phyloP scores from a whole-genome alignment of 2,797 vertebrate species.

The Brachyalestes nurse region DNA sequence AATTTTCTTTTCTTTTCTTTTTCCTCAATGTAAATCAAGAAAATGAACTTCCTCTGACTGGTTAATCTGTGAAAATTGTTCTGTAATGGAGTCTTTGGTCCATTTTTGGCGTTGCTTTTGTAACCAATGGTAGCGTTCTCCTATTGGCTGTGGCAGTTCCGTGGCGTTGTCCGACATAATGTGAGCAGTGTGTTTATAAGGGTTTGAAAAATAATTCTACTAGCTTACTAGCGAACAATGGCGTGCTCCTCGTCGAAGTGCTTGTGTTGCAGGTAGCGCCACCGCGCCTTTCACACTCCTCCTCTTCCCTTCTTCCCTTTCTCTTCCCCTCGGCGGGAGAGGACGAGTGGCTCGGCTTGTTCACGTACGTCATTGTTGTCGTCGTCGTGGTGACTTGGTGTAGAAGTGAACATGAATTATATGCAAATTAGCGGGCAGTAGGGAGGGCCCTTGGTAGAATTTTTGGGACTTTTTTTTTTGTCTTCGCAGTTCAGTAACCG shows the following conservation, averaged over 20 bases:
- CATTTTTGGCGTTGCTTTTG: slow-evolving; percentile 56
- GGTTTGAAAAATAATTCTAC: slow-evolving; percentile 46
- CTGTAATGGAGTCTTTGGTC: slow-evolving; percentile 55
- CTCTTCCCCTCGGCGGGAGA: slow-evolving; percentile 38
- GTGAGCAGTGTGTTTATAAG: slow-evolving; percentile 54
- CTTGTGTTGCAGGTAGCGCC: slow-evolving; percentile 58
- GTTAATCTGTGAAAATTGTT: slow-evolving; percentile 64
- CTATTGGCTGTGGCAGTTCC: slow-evolving; percentile 61
- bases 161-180: slow-evolving; percentile 46
- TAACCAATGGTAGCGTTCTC: slow-evolving; percentile 56
- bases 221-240: slow-evolving; percentile 47
- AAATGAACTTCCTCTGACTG: slow-evolving; percentile 58
- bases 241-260: slow-evolving; percentile 50
- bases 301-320: slow-evolving; percentile 31
- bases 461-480: slow-evolving; percentile 32
- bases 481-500: slow-evolving; percentile 26
- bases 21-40: slow-evolving; percentile 50
- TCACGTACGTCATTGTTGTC: slow-evolving; percentile 53
- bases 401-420: slow-evolving; percentile 68
- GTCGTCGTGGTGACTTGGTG: slow-evolving; percentile 67
- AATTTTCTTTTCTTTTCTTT: background rate
- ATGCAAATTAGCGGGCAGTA: slow-evolving; percentile 68
- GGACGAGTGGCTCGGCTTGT: slow-evolving; percentile 56
- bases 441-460: slow-evolving; percentile 54
- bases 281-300: slow-evolving; percentile 46